Percentiles rank a stretch among this genome's conserved stretches.
Evolutionary conservation across 2,888 invertebrate species (phyloP).

Genomic region (Cetonia aurata): DNA sequence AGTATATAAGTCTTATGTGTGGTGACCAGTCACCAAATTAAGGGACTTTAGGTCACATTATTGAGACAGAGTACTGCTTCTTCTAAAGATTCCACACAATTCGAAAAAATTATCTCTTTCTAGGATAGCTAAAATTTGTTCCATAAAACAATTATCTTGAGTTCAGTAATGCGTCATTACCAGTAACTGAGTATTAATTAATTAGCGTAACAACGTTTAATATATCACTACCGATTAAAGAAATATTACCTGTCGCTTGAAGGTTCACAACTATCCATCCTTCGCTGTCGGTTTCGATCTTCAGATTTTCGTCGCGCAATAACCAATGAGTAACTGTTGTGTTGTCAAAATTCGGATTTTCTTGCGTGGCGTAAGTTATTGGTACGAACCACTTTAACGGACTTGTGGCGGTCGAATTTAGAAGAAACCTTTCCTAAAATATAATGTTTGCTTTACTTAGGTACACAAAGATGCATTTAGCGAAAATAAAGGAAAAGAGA

Average conservation of each 20-base stretch:
- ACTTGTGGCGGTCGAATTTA: not conserved
- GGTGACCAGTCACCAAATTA: no score
- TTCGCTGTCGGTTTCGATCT: constrained; percentile 17
- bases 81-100: no score
- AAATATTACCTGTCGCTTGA: constrained; percentile 70
- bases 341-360: constrained; percentile 62
- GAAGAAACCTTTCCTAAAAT: constrained; percentile 52
- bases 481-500: no score
- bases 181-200: not conserved
- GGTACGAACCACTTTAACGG: constrained; percentile 66
- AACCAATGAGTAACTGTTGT: constrained; percentile 61
- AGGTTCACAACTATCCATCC: constrained; percentile 73
- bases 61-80: not conserved
- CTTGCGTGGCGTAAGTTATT: constrained; percentile 67
- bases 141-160: no score
- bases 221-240: not conserved
- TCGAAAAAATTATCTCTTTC: no score
- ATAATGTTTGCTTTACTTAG: not conserved
- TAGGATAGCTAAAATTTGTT: no score
- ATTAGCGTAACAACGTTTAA: not conserved
- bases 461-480: no score
- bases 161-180: no score
- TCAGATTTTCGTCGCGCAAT: constrained; percentile 17
- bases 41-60: no score
- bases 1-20: no score